Evolutionary conservation across 2,113 vertebrate genomes (phyloP).

Genomic region (Amblyopsis rosae): DNA sequence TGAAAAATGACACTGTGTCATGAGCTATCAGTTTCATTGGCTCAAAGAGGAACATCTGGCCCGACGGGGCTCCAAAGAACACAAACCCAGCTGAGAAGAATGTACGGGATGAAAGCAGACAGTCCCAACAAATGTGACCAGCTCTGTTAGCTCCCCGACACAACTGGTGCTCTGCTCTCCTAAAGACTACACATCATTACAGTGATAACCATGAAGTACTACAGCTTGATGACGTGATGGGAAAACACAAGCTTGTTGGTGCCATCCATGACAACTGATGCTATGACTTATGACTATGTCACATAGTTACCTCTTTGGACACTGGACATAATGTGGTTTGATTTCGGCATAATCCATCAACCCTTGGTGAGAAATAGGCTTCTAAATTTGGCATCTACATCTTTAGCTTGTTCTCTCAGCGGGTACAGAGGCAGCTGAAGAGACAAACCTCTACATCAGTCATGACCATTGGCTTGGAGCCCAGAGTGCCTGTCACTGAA

Average conservation of each 20-base stretch:
- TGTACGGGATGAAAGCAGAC: slow-evolving; percentile 58
- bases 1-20: slow-evolving; percentile 75
- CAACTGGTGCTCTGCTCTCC: slow-evolving; percentile 42
- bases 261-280: slow-evolving; percentile 37
- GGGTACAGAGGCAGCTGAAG: slow-evolving; percentile 85
- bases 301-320: slow-evolving; percentile 81
- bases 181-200: slow-evolving; percentile 4
- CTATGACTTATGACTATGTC: slow-evolving; percentile 43
- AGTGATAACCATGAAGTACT: slow-evolving; percentile 29
- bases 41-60: slow-evolving; percentile 83
- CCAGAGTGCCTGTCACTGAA: slow-evolving; percentile 92
- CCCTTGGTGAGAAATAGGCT: slow-evolving; percentile 90
- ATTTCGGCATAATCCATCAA: slow-evolving; percentile 87
- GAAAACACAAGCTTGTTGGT: slow-evolving; percentile 39
- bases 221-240: background rate
- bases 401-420: slow-evolving; percentile 67
- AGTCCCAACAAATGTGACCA: slow-evolving; percentile 66
- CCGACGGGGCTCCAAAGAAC: slow-evolving; percentile 73
- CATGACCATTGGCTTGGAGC: slow-evolving; percentile 81
- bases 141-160: slow-evolving; percentile 50
- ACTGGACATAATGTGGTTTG: slow-evolving; percentile 81
- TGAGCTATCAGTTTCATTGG: slow-evolving; percentile 78
- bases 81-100: slow-evolving; percentile 69
- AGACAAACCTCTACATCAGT: slow-evolving; percentile 88
- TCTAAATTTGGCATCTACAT: slow-evolving; percentile 87